phyloP scores from a whole-genome alignment of 2,113 vertebrate species.

The Onychorhynchus coronatus region DNA sequence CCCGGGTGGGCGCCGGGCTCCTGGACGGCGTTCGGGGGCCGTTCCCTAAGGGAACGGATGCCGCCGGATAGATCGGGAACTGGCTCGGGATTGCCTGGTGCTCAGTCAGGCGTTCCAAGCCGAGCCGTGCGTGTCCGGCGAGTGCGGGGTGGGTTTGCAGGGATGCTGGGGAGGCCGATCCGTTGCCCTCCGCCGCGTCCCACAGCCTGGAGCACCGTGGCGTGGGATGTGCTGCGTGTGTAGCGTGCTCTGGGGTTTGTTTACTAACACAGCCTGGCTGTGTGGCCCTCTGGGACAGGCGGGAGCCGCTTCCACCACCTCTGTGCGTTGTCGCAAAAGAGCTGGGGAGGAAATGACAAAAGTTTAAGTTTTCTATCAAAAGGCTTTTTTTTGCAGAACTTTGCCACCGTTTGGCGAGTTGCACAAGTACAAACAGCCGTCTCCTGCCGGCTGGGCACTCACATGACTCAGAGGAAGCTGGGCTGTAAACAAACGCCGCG shows the following conservation, averaged over 20 bases:
- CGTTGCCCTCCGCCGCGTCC: accelerated
- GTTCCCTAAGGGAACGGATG: accelerated
- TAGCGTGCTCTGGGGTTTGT: background rate
- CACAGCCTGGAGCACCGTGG: background rate
- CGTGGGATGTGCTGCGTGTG: background rate
- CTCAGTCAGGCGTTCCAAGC: accelerated
- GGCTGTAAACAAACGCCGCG: conserved; percentile 55
- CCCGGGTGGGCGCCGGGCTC: background rate
- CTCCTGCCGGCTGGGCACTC: conserved; percentile 31
- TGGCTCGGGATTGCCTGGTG: background rate
- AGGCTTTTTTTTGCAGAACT: conserved; percentile 14
- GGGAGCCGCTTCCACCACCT: background rate
- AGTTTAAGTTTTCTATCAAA: background rate
- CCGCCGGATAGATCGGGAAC: background rate
- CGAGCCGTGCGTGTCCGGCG: background rate
- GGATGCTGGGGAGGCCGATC: no score
- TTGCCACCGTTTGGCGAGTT: conserved; percentile 48
- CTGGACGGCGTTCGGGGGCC: accelerated
- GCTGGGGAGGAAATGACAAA: background rate
- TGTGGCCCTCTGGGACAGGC: background rate
- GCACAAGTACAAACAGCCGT: conserved; percentile 42
- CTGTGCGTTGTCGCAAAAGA: background rate
- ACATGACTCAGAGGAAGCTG: conserved; percentile 64
- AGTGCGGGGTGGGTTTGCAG: background rate
- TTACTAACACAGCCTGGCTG: background rate